A percentile compares a stretch with the other conserved stretches of the same genome.
These are phyloP conservation scores for Elanoides forficatus DNA, from an alignment of 2,113 vertebrate species.

Conservation along the genomic window DNA sequence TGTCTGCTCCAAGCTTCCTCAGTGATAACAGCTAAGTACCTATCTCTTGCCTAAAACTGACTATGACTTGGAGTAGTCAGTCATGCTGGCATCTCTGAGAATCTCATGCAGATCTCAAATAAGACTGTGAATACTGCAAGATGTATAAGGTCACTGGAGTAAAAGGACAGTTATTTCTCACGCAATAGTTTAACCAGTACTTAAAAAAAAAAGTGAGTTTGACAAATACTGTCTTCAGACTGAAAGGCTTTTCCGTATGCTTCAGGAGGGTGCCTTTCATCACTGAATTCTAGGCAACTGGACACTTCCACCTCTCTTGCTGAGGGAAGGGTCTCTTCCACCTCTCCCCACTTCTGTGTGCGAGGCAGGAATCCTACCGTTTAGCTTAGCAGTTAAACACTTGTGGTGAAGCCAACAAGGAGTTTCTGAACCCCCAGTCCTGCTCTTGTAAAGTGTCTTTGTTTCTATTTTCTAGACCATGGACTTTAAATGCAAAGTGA, in stretches of 20 bases:
- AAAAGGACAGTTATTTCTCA: neutral
- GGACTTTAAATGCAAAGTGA: neutral
- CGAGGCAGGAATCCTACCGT: neutral
- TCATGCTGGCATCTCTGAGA: neutral
- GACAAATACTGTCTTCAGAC: neutral
- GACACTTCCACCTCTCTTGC: neutral
- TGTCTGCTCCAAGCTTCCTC: neutral
- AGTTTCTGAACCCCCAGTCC: neutral
- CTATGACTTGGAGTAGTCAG: neutral
- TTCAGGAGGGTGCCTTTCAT: neutral
- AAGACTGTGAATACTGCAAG: neutral
- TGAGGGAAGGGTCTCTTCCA: neutral
- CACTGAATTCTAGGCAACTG: neutral
- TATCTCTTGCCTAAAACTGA: neutral
- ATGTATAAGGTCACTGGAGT: neutral
- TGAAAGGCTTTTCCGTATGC: neutral
- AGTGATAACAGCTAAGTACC: accelerated
- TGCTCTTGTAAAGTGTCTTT: neutral
- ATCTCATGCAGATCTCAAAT: neutral
- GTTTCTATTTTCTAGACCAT: neutral
- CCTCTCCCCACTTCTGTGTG: neutral
- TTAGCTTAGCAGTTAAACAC: neutral
- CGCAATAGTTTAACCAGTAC: neutral
- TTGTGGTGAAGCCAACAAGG: neutral
- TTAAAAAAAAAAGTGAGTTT: neutral